Evolutionary conservation across 2,888 invertebrate species (phyloP).

Genomic region (Polydrusus tereticollis): DNA sequence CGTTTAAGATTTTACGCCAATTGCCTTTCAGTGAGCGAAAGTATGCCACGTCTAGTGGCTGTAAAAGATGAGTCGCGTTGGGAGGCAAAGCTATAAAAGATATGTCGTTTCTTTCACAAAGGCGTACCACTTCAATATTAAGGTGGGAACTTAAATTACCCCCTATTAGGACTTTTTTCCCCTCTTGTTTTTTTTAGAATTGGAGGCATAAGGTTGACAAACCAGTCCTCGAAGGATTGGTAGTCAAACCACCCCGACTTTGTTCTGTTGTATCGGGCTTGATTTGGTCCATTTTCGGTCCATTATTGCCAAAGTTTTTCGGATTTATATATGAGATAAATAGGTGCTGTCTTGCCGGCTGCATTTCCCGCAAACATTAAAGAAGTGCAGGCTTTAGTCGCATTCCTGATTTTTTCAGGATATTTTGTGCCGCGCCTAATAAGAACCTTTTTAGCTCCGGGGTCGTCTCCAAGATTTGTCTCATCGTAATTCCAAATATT

Average conservation of each 20-base stretch:
- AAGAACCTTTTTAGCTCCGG: slow-evolving; percentile 49
- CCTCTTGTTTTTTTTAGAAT: slow-evolving; percentile 49
- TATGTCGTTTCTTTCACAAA: slow-evolving; percentile 43
- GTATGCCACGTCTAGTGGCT: slow-evolving; percentile 41
- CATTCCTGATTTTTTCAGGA: slow-evolving; percentile 55
- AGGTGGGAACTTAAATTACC: slow-evolving; percentile 49
- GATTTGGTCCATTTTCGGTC: slow-evolving; percentile 42
- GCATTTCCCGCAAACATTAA: slow-evolving; percentile 56
- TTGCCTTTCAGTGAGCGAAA: slow-evolving; percentile 32
- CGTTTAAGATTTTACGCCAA: slow-evolving; percentile 36
- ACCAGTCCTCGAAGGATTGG: slow-evolving; percentile 50
- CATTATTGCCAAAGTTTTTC: slow-evolving; percentile 43
- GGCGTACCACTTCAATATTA: slow-evolving; percentile 45
- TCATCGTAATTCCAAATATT: slow-evolving; percentile 49
- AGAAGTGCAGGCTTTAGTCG: slow-evolving; percentile 55
- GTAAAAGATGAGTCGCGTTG: slow-evolving; percentile 35
- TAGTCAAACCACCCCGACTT: slow-evolving; percentile 47
- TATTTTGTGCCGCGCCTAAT: slow-evolving; percentile 52
- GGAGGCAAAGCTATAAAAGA: slow-evolving; percentile 37
- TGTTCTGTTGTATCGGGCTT: slow-evolving; percentile 43
- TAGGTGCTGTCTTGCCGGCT: slow-evolving; percentile 54
- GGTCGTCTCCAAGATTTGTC: slow-evolving; percentile 58
- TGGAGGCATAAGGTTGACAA: slow-evolving; percentile 46
- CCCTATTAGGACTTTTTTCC: slow-evolving; percentile 47
- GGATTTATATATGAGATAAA: slow-evolving; percentile 56